Percentiles rank a stretch among this genome's conserved stretches.
phyloP scores from a whole-genome alignment of 2,797 vertebrate species.

The Micropoecilia bifurca region DNA sequence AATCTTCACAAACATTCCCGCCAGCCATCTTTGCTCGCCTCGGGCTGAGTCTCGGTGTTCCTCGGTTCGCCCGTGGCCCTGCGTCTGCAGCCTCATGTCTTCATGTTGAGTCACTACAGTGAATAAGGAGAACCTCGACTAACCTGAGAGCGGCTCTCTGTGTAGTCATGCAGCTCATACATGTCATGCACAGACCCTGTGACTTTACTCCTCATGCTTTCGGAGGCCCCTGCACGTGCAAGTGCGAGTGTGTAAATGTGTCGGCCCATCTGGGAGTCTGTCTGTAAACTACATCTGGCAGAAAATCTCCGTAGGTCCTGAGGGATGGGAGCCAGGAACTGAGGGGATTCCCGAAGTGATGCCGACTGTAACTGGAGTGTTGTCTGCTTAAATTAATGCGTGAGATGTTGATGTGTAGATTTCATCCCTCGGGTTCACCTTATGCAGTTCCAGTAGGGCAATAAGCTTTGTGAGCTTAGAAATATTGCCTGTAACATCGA shows the following conservation, averaged over 20 bases:
- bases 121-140: constrained; percentile 42
- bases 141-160: constrained; percentile 15
- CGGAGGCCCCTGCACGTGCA: constrained; percentile 26
- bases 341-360: constrained; percentile 46
- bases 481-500: not conserved
- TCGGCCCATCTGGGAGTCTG: constrained; percentile 14
- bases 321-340: constrained; percentile 31
- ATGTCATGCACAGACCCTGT: not conserved
- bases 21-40: not conserved
- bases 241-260: constrained; percentile 17
- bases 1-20: constrained; percentile 6
- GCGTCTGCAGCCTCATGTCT: constrained; percentile 24
- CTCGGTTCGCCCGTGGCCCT: constrained; percentile 5
- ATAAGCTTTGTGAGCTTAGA: constrained; percentile 8
- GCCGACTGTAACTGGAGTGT: constrained; percentile 28
- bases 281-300: constrained; percentile 30
- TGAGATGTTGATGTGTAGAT: constrained; percentile 17
- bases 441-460: constrained; percentile 19
- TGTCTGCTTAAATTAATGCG: constrained; percentile 40
- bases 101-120: constrained; percentile 40
- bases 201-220: constrained; percentile 17
- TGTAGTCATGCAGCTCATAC: not conserved
- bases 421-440: constrained; percentile 45
- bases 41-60: constrained; percentile 31
- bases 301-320: constrained; percentile 23